These are phyloP conservation scores for Hapalemur alaotrensis DNA, from an alignment of 2,797 vertebrate species.

Conservation along the genomic window DNA sequence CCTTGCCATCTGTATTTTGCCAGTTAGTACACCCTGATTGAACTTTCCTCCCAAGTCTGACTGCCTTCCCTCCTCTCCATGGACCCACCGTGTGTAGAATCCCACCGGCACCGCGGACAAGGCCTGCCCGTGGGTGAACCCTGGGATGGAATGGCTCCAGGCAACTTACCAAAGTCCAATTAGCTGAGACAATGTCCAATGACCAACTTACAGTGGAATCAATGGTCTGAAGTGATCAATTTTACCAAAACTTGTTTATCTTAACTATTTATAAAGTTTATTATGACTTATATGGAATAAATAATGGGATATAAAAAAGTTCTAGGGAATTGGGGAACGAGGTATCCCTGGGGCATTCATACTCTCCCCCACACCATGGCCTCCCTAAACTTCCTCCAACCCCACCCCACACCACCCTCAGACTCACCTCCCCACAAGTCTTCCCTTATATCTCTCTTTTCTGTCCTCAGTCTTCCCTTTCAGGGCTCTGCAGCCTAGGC, in stretches of 20 bases:
- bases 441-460: neutral
- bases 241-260: neutral
- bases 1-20: neutral
- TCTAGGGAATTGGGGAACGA: accelerated
- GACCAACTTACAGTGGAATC: neutral
- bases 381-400: too few species aligned
- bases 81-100: accelerated
- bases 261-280: neutral
- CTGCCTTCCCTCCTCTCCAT: neutral
- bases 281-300: neutral
- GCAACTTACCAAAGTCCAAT: neutral
- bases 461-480: neutral
- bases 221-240: neutral
- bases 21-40: neutral
- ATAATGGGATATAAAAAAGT: neutral
- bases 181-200: neutral
- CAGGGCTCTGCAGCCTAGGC: neutral
- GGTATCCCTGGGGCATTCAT: too few species aligned
- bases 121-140: accelerated
- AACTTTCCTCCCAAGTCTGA: neutral
- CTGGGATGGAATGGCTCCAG: neutral
- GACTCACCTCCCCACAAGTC: accelerated
- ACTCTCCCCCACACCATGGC: accelerated
- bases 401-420: accelerated
- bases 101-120: too few species aligned